Evolutionary conservation across 2,888 invertebrate species (phyloP), one percentile per base, ranked within the genome.

Genomic region (Stenoptilia bipunctidactyla): DNA sequence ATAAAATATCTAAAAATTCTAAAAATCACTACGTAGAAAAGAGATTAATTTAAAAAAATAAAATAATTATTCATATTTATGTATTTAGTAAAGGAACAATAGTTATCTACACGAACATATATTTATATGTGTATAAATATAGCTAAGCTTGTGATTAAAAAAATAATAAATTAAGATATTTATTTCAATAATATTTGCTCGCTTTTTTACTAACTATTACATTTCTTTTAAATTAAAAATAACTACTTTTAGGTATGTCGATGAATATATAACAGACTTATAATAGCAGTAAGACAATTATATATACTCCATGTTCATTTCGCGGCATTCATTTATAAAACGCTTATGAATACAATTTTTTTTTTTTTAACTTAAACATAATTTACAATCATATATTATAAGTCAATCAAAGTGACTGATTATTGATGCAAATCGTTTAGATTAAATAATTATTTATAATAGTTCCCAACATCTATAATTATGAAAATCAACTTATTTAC

Each of bases 91-190:
- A 4, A 30, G n/a, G 30, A 30, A 30, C 30, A 20, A n/a, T n/a
- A n/a, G 25, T 25, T 30, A 30, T 30, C 30, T 30, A 30, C 30
- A 30, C n/a, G 12, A 30, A 30, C 30, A n/a, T 30, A 30, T 30
- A 10, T 30, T n/a, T 30, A 30, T 12, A 30, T 25, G 9, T 25
- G 9, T 6, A 9, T 9, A 6, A 25, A 6, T 25, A 25, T 30
- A 30, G 4, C 12, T n/a, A n/a, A 30, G 12, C n/a, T 30, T n/a
- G 9, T 30, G 30, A 8, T 30, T 30, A 30, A 30, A 30, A 30
- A 30, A 30, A 30, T 9, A 3, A n/a, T n/a, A 30, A 30, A 30
- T 9, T 30, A n/a, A 30, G 30, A 20, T 20, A 20, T n/a, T n/a
- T n/a, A n/a, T n/a, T n/a, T n/a, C 25, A 5, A 6, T 9, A 25